phyloP scores from a whole-genome alignment of 1,140 invertebrate genomes.

The Papilio aristodemus region DNA sequence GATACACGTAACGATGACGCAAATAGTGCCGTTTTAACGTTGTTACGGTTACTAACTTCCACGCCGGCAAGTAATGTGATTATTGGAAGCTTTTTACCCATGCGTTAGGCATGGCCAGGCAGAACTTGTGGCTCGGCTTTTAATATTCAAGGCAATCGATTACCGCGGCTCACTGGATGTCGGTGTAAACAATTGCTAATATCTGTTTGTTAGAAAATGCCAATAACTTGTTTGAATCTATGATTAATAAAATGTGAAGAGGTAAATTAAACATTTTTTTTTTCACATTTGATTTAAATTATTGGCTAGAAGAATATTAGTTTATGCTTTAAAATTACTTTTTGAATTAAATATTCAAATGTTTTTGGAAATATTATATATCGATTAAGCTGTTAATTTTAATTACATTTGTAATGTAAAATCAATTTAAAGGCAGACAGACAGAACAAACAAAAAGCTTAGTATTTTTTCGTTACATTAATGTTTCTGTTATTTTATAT shows the following conservation, averaged over 20 bases:
- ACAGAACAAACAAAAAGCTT: too few relatives aligned
- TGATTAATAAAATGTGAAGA: slow-evolving; percentile 20
- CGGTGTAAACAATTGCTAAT: neutral
- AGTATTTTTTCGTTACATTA: too few relatives aligned
- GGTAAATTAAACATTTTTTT: neutral
- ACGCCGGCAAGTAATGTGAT: slow-evolving; percentile 14
- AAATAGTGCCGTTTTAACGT: slow-evolving; percentile 1
- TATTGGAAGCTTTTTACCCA: neutral
- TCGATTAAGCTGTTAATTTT: too few relatives aligned
- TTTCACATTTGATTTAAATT: slow-evolving; percentile 17
- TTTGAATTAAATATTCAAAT: neutral
- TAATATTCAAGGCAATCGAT: neutral
- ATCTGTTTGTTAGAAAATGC: neutral
- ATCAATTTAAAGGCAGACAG: too few relatives aligned
- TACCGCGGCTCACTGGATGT: neutral
- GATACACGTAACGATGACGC: neutral
- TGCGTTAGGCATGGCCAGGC: neutral
- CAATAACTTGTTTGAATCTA: too few relatives aligned
- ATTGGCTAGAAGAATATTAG: slow-evolving; percentile 20
- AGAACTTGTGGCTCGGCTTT: slow-evolving; percentile 7
- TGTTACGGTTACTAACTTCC: neutral
- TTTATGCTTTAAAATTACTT: slow-evolving; percentile 1
- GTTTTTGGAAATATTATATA: too few relatives aligned
- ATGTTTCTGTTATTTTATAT: too few relatives aligned
- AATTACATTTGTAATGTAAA: too few relatives aligned